Conservation (phyloP, 2,797 vertebrate genomes). For the Pangasius djambal region DNA sequence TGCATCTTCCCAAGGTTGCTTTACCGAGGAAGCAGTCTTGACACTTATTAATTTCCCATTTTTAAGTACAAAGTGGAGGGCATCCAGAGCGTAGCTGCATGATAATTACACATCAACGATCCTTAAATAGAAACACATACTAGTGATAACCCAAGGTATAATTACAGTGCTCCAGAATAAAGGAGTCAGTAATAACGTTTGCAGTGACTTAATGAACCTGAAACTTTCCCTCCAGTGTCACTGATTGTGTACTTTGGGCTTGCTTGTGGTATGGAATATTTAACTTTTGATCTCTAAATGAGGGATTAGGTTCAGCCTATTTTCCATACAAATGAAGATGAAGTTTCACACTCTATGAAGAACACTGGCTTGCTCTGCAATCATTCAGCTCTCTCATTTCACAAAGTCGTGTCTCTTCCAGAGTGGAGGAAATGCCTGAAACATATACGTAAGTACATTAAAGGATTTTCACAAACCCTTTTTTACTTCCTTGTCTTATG, state of each 20-base stretch:
- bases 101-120: slow-evolving; percentile 38
- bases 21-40: slow-evolving; percentile 3
- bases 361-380: slow-evolving; percentile 14
- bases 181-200: slow-evolving; percentile 43
- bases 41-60: slow-evolving; percentile 21
- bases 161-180: slow-evolving; percentile 39
- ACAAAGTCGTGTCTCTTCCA: slow-evolving; percentile 33
- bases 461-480: slow-evolving; percentile 44
- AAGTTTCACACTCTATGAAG: slow-evolving; percentile 36
- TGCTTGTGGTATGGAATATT: slow-evolving; percentile 27
- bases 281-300: slow-evolving; percentile 47
- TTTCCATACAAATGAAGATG: slow-evolving; percentile 54
- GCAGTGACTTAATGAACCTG: slow-evolving; percentile 54
- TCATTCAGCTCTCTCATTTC: slow-evolving; percentile 24
- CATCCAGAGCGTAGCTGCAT: slow-evolving; percentile 19
- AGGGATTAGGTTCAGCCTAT: slow-evolving; percentile 47
- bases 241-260: slow-evolving; percentile 38
- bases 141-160: slow-evolving; percentile 44
- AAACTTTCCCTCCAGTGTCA: slow-evolving; percentile 51
- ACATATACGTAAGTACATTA: slow-evolving; percentile 47
- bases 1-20: not conserved
- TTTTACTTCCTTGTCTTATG: slow-evolving; percentile 42
- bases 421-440: slow-evolving; percentile 11
- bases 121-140: slow-evolving; percentile 34
- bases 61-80: slow-evolving; percentile 22